phyloP scores from a whole-genome alignment of 2,888 invertebrate genomes.

The Coecobrya sp. region DNA sequence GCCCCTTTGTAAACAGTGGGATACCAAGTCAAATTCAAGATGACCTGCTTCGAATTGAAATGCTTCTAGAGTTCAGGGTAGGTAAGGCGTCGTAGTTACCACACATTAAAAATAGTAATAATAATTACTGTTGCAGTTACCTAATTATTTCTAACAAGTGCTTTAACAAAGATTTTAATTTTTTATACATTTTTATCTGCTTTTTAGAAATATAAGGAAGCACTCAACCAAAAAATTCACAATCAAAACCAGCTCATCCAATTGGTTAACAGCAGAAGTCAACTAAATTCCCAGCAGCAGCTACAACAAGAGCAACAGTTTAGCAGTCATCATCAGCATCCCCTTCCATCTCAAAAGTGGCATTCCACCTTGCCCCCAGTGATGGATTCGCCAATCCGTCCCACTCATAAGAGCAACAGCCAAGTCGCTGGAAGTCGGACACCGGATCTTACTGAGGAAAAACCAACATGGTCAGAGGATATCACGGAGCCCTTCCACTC shows the following conservation, averaged over 20 bases:
- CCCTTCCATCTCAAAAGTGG: not conserved
- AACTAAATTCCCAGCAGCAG: slow-evolving; percentile 30
- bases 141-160: no score
- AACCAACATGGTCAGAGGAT: not conserved
- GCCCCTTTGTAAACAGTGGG: slow-evolving; percentile 10
- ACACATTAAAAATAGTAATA: not conserved
- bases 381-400: slow-evolving; percentile 7
- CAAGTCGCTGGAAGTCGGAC: no score
- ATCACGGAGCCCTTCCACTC: not conserved
- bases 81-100: slow-evolving; percentile 73
- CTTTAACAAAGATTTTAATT: not conserved
- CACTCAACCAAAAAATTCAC: slow-evolving; percentile 58
- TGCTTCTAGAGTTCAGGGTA: slow-evolving; percentile 65
- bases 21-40: slow-evolving; percentile 55
- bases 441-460: not conserved
- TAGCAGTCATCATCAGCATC: not conserved
- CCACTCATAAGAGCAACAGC: no score
- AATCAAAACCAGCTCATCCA: slow-evolving; percentile 52
- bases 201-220: slow-evolving; percentile 63
- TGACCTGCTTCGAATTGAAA: slow-evolving; percentile 57
- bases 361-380: not conserved
- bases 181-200: not conserved
- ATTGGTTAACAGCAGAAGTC: slow-evolving; percentile 36
- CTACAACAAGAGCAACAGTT: not conserved
- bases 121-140: no score